These are phyloP conservation scores for Apostichopus leukothele DNA, from an alignment of 53 echinoderm and acorn worm species.

Conservation along the genomic window DNA sequence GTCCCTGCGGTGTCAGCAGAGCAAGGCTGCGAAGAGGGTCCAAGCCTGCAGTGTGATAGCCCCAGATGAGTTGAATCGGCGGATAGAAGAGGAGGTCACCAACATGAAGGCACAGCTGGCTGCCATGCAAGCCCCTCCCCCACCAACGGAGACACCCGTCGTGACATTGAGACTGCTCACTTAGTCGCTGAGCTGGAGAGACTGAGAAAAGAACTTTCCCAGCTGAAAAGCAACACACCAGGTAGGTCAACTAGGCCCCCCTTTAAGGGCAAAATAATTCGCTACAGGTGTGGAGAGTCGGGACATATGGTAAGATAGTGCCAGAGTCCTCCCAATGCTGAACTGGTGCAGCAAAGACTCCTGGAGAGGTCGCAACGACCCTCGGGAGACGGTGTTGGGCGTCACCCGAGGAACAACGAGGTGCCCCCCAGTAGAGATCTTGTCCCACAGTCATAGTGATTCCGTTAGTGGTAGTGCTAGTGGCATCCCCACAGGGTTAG, in stretches of 20 bases:
- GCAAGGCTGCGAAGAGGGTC: not conserved
- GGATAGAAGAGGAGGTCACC: not conserved
- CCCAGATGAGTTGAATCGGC: not conserved
- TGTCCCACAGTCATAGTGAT: not conserved
- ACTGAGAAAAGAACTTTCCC: no score
- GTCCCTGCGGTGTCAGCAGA: not conserved
- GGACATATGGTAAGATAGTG: constrained; percentile 54
- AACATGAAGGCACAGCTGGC: no score
- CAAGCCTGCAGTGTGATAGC: no score
- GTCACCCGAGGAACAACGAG: constrained; percentile 50
- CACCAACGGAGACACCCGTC: no score
- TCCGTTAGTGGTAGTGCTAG: no score
- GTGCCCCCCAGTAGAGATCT: constrained; percentile 33
- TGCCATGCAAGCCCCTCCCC: no score
- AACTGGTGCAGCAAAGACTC: constrained; percentile 48
- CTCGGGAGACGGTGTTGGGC: constrained; percentile 54
- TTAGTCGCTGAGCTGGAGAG: no score
- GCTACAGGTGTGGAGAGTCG: constrained; percentile 57
- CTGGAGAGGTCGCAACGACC: constrained; percentile 5
- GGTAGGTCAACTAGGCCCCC: not conserved
- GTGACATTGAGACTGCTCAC: no score
- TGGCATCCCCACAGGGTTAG: no score
- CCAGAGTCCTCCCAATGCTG: constrained; percentile 36
- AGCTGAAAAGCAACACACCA: no score
- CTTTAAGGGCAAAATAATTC: not conserved